Evolutionary conservation across 2,888 invertebrate genomes (phyloP).

Genomic region (Panopea generosa): DNA sequence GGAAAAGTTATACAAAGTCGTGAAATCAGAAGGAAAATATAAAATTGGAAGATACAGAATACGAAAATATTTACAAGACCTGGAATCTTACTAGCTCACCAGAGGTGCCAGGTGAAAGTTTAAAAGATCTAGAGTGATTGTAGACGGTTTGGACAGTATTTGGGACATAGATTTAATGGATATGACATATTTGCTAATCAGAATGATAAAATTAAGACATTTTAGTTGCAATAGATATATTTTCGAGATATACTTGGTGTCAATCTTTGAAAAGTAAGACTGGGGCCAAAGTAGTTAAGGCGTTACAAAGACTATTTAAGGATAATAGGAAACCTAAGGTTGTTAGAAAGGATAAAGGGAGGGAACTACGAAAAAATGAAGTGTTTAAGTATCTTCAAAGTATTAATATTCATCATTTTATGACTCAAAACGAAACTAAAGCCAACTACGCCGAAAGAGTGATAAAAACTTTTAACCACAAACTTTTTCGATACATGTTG

Average conservation of each 20-base stretch:
- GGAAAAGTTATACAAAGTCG: no score
- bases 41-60: constrained; percentile 37
- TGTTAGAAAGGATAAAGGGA: constrained; percentile 36
- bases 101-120: constrained; percentile 29
- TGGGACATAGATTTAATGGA: constrained; percentile 50
- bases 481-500: constrained; percentile 11
- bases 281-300: constrained; percentile 16
- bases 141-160: constrained; percentile 41
- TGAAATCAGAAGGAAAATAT: constrained; percentile 15
- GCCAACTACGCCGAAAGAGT: constrained; percentile 36
- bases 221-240: constrained; percentile 33
- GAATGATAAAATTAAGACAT: constrained; percentile 36
- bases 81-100: constrained; percentile 45
- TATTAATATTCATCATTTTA: constrained; percentile 22
- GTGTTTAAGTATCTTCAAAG: constrained; percentile 11
- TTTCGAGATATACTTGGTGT: constrained; percentile 29
- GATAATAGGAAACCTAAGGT: constrained; percentile 35
- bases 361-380: constrained; percentile 24
- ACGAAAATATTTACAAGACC: constrained; percentile 40
- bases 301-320: constrained; percentile 26
- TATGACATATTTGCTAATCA: constrained; percentile 21
- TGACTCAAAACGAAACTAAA: constrained; percentile 22
- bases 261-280: constrained; percentile 42
- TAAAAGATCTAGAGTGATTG: constrained; percentile 17
- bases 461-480: constrained; percentile 20